A percentile compares a stretch with the other conserved stretches of the same genome.
Conservation (phyloP, 2,888 invertebrate genomes). For the Drosophila neotestacea region DNA sequence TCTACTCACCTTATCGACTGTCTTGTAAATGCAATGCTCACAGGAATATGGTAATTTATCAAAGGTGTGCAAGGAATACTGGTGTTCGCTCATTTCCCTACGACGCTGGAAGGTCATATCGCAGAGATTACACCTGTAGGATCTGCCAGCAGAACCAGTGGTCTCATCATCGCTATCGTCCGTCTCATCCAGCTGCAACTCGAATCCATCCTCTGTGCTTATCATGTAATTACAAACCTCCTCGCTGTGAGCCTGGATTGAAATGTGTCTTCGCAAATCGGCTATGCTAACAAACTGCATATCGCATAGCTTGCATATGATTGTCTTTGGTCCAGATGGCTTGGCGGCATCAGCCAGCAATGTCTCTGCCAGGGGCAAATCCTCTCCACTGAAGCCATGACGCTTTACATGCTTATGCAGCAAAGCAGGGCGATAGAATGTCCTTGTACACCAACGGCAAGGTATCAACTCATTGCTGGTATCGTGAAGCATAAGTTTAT, state of each 20-base stretch:
- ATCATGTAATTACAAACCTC: conserved; percentile 78
- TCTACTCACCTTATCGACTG: conserved; percentile 85
- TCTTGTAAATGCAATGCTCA: conserved; percentile 86
- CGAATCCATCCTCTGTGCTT: conserved; percentile 82
- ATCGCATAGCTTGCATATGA: conserved; percentile 79
- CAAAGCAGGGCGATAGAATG: conserved; percentile 78
- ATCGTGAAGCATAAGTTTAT: conserved; percentile 72
- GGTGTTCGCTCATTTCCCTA: conserved; percentile 82
- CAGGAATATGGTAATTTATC: conserved; percentile 86
- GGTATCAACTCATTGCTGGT: conserved; percentile 71
- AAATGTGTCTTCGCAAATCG: conserved; percentile 71
- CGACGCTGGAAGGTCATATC: conserved; percentile 76
- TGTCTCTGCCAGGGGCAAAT: conserved; percentile 73
- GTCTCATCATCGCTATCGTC: conserved; percentile 81
- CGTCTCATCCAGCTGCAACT: conserved; percentile 83
- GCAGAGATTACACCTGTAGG: conserved; percentile 81
- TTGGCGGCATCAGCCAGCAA: conserved; percentile 73
- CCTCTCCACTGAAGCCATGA: conserved; percentile 70
- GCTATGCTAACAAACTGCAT: conserved; percentile 67
- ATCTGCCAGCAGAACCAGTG: conserved; percentile 10
- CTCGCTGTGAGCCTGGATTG: conserved; percentile 46
- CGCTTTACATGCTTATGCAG: conserved; percentile 79
- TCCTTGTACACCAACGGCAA: conserved; percentile 82
- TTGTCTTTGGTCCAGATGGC: conserved; percentile 74
- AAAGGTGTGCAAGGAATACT: conserved; percentile 82